A percentile compares a stretch with the other conserved stretches of the same genome.
These are phyloP conservation scores for Hemibagrus wyckioides DNA, from an alignment of 2,113 vertebrate genomes.

Conservation along the genomic window DNA sequence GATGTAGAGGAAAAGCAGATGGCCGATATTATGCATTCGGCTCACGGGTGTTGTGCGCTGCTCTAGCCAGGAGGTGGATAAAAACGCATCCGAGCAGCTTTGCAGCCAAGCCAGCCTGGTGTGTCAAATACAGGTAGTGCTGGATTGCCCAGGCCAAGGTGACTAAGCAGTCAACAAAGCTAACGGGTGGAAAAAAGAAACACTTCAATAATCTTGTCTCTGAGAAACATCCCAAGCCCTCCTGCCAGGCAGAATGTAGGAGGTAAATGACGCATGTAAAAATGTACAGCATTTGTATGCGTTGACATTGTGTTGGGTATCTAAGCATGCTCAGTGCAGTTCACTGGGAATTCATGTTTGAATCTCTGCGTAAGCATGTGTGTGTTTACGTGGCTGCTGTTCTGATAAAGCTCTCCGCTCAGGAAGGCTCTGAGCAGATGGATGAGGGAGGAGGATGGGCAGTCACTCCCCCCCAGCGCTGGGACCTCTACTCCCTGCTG, in stretches of 20 bases:
- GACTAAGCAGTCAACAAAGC: constrained; percentile 46
- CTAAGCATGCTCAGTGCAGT: neutral
- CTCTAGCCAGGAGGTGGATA: constrained; percentile 39
- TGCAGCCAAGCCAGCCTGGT: constrained; percentile 32
- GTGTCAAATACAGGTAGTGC: neutral
- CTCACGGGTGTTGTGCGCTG: constrained; percentile 29
- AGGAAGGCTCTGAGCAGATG: constrained; percentile 52
- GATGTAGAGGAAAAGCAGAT: constrained; percentile 45
- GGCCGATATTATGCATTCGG: constrained; percentile 51
- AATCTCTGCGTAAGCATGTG: neutral
- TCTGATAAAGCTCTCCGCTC: constrained; percentile 30
- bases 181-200: neutral
- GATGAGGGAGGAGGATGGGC: constrained; percentile 34
- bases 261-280: constrained; percentile 20
- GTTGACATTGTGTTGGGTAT: neutral
- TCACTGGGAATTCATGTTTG: neutral
- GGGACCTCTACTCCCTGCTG: constrained; percentile 29
- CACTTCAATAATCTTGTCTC: neutral
- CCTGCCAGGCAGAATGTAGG: neutral
- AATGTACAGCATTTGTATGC: neutral
- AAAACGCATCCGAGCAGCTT: constrained; percentile 43
- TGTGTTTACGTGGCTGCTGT: constrained; percentile 29
- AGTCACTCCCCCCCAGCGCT: constrained; percentile 11
- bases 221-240: neutral
- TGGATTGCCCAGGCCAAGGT: constrained; percentile 29